phyloP scores from a whole-genome alignment of 2,797 vertebrate species.

The Gobio occitaniae region DNA sequence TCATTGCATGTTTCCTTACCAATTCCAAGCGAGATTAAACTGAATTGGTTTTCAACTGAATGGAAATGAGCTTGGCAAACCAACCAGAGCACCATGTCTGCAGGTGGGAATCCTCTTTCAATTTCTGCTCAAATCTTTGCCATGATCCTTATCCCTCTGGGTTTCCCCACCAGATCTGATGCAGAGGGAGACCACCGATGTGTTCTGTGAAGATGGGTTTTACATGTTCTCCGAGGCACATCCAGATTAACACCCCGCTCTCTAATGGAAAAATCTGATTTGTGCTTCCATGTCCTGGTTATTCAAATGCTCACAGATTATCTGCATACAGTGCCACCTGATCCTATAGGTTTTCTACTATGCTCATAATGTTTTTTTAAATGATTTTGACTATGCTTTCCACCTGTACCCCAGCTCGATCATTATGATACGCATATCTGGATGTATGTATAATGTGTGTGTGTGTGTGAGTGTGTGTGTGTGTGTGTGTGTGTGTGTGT shows the following conservation, averaged over 20 bases:
- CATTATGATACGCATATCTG: neutral
- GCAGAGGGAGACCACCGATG: conserved; percentile 50
- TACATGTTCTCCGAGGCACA: conserved; percentile 59
- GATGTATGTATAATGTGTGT: too few species aligned
- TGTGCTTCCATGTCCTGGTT: conserved; percentile 61
- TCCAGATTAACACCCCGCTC: conserved; percentile 69
- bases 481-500: too few species aligned
- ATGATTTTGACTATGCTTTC: neutral
- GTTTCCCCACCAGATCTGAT: neutral
- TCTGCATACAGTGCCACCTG: neutral
- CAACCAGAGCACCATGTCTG: conserved; percentile 1
- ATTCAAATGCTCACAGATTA: conserved; percentile 46
- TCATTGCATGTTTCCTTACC: conserved; percentile 7
- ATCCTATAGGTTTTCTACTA: neutral
- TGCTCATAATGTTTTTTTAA: neutral
- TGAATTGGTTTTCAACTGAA: conserved; percentile 21
- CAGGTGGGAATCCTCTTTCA: conserved; percentile 43
- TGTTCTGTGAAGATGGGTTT: conserved; percentile 65
- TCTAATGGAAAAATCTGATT: conserved; percentile 63
- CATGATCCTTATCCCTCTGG: neutral
- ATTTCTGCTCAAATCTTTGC: conserved; percentile 21
- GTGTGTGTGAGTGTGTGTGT: too few species aligned
- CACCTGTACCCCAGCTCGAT: neutral
- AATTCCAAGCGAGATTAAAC: conserved; percentile 30
- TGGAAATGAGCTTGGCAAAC: conserved; percentile 6